Evolutionary conservation across 2,888 invertebrate species (phyloP).

Genomic region (Eristalis arbustorum): DNA sequence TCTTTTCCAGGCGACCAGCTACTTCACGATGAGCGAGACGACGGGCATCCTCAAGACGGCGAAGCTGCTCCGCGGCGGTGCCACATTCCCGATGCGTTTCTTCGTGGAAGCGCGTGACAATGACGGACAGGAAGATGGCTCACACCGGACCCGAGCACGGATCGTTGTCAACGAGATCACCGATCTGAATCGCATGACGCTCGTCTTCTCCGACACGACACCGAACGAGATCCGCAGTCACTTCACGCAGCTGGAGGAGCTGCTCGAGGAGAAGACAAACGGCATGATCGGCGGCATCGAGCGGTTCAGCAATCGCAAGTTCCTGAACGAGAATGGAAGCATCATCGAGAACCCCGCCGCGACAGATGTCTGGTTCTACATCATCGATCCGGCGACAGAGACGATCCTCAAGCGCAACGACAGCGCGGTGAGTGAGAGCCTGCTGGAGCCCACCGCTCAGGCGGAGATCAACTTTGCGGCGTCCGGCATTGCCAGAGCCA

Average conservation of each 20-base stretch:
- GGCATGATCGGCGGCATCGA: constrained; percentile 91
- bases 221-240: constrained; percentile 85
- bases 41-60: constrained; percentile 89
- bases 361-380: constrained; percentile 93
- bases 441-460: constrained; percentile 84
- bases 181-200: constrained; percentile 87
- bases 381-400: constrained; percentile 89
- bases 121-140: constrained; percentile 81
- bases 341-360: constrained; percentile 85
- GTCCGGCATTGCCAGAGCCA: constrained; percentile 85
- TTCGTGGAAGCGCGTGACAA: constrained; percentile 84
- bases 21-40: constrained; percentile 87
- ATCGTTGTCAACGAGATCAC: constrained; percentile 86
- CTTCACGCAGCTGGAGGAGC: constrained; percentile 80
- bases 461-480: constrained; percentile 86
- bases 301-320: constrained; percentile 89
- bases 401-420: constrained; percentile 88
- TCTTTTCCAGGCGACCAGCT: constrained; percentile 78
- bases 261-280: constrained; percentile 82
- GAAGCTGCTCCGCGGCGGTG: constrained; percentile 86
- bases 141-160: constrained; percentile 78
- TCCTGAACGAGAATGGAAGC: constrained; percentile 87
- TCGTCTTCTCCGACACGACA: constrained; percentile 88
- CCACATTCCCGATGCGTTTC: constrained; percentile 87
- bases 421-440: constrained; percentile 85